Conservation (phyloP, 1,140 invertebrate genomes). For the Dendroctonus valens region DNA sequence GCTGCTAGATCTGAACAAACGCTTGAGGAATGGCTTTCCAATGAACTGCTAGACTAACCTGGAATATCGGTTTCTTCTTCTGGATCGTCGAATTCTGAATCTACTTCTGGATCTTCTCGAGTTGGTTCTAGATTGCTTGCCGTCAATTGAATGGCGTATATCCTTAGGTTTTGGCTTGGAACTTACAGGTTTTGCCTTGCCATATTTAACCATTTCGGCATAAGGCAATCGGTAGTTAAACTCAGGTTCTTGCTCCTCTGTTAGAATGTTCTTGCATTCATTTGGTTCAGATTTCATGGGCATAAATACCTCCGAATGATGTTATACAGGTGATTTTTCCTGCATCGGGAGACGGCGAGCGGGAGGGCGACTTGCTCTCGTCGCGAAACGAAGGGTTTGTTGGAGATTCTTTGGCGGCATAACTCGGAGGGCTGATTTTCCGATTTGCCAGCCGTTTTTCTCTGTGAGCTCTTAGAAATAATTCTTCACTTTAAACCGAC, state of each 20-base stretch:
- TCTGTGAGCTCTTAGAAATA: conserved; percentile 55
- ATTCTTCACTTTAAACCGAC: background rate
- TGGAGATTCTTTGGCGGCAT: conserved; percentile 69
- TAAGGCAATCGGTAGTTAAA: conserved; percentile 53
- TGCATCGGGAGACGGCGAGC: conserved; percentile 66
- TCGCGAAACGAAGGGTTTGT: conserved; percentile 52
- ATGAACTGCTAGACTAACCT: conserved; percentile 28
- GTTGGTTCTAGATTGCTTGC: conserved; percentile 48
- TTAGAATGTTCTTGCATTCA: conserved; percentile 10
- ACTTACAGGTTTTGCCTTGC: conserved; percentile 48
- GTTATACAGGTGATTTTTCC: conserved; percentile 89
- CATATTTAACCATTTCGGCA: conserved; percentile 63
- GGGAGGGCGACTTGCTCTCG: conserved; percentile 63
- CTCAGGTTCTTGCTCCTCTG: conserved; percentile 69
- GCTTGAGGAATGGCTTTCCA: too few species aligned
- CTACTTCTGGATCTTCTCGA: conserved; percentile 41
- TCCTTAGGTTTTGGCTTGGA: conserved; percentile 39
- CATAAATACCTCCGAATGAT: conserved; percentile 74
- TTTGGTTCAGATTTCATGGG: background rate
- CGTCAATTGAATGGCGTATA: background rate
- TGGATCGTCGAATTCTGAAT: conserved; percentile 22
- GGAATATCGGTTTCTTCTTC: conserved; percentile 32
- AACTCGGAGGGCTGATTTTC: conserved; percentile 85
- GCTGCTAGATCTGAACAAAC: conserved; percentile 26
- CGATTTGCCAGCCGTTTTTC: conserved; percentile 83